phyloP scores from a whole-genome alignment of 2,888 invertebrate species.

The Ptychoptera albimana region DNA sequence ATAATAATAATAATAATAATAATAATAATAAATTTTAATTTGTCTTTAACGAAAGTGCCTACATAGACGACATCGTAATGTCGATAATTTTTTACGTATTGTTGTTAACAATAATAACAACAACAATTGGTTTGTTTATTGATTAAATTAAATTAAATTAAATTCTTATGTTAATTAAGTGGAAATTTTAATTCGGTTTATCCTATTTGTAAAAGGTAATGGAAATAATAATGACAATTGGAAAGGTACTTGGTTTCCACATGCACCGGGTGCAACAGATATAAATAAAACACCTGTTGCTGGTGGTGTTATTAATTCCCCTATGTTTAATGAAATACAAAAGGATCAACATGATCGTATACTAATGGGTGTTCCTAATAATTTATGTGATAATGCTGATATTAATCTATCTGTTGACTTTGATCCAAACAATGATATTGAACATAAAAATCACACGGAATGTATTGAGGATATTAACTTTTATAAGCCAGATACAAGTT shows the following conservation, averaged over 20 bases:
- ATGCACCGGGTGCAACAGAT: constrained; percentile 4
- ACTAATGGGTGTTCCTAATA: constrained; percentile 36
- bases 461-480: constrained; percentile 37
- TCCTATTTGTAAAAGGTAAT: too few species aligned
- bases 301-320: not conserved
- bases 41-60: too few species aligned
- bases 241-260: constrained; percentile 19
- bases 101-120: too few species aligned
- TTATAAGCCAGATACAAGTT: constrained; percentile 32
- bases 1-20: too few species aligned
- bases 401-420: constrained; percentile 29
- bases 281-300: not conserved
- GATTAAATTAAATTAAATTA: too few species aligned
- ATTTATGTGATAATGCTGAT: constrained; percentile 48
- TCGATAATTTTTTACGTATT: too few species aligned
- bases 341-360: constrained; percentile 22
- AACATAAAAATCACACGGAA: constrained; percentile 30
- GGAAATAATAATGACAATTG: constrained; percentile 6
- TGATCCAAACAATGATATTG: constrained; percentile 16
- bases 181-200: too few species aligned
- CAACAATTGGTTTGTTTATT: too few species aligned
- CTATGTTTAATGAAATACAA: constrained; percentile 10
- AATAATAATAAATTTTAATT: too few species aligned
- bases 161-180: too few species aligned
- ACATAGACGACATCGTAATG: too few species aligned